phyloP scores from a whole-genome alignment of 2,797 vertebrate genomes.

The Hypotaenidia okinawae region DNA sequence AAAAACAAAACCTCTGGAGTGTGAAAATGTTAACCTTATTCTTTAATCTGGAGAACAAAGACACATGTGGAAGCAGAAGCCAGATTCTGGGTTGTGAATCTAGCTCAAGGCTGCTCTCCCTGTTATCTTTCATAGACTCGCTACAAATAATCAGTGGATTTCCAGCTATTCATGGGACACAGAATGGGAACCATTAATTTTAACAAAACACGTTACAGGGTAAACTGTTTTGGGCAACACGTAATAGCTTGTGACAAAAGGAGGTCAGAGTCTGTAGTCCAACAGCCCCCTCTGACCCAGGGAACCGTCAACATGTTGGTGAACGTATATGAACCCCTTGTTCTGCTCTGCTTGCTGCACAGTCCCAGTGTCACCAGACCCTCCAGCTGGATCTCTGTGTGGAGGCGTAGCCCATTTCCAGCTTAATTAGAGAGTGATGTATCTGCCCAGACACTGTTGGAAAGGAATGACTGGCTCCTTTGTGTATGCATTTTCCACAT shows the following conservation, averaged over 20 bases:
- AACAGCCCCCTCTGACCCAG: not conserved
- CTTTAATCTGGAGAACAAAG: not conserved
- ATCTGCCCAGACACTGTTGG: not conserved
- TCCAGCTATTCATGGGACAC: not conserved
- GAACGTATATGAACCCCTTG: not conserved
- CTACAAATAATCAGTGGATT: not conserved
- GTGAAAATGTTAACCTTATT: not conserved
- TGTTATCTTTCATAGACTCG: not conserved
- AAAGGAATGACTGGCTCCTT: constrained; percentile 45
- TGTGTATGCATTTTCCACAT: constrained; percentile 51
- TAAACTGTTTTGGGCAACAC: not conserved
- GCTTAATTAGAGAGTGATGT: constrained; percentile 19
- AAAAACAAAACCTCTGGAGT: not conserved
- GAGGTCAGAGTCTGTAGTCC: not conserved
- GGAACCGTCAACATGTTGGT: not conserved
- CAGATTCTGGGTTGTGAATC: not conserved
- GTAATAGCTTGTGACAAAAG: not conserved
- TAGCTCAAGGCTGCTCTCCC: not conserved
- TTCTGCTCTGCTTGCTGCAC: not conserved
- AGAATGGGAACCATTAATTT: not conserved
- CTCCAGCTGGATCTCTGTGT: not conserved
- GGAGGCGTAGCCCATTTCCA: constrained; percentile 16
- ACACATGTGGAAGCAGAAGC: not conserved
- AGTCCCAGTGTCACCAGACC: not conserved
- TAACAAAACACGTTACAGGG: not conserved